These are phyloP conservation scores for Sebastes cheni DNA, from an alignment of 2,797 vertebrate genomes.

Conservation along the genomic window DNA sequence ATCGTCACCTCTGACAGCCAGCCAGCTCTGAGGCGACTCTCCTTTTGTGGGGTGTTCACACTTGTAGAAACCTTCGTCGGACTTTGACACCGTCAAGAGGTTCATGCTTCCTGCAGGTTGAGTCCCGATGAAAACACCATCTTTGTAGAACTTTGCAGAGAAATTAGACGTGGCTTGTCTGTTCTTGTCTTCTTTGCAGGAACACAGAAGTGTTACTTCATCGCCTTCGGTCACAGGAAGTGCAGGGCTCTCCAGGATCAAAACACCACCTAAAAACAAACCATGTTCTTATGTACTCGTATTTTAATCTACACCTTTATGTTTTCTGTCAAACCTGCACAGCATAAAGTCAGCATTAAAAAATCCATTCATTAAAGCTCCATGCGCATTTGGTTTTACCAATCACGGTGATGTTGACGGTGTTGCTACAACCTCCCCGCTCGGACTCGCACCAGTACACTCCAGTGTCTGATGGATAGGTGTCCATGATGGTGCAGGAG, in stretches of 20 bases:
- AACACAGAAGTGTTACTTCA: background rate
- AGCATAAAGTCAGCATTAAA: background rate
- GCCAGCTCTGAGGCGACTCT: background rate
- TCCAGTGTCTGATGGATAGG: background rate
- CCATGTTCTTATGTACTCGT: background rate
- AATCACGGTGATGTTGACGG: background rate
- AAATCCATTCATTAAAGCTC: background rate
- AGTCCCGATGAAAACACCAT: background rate
- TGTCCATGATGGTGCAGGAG: background rate
- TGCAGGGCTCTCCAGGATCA: background rate
- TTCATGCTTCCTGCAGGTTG: background rate
- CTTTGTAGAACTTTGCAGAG: background rate
- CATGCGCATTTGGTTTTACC: background rate
- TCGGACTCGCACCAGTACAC: background rate
- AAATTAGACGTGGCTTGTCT: background rate
- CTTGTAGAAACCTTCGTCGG: background rate
- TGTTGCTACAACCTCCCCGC: background rate
- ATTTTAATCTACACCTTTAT: background rate
- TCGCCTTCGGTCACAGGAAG: background rate
- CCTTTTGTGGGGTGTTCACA: background rate
- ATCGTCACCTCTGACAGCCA: background rate
- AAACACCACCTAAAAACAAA: background rate
- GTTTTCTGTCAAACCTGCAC: background rate
- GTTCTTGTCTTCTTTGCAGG: background rate
- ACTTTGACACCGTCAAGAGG: background rate